Percentiles rank a stretch among this genome's conserved stretches.
phyloP scores from a whole-genome alignment of 2,113 vertebrate species.

The Mastomys coucha region DNA sequence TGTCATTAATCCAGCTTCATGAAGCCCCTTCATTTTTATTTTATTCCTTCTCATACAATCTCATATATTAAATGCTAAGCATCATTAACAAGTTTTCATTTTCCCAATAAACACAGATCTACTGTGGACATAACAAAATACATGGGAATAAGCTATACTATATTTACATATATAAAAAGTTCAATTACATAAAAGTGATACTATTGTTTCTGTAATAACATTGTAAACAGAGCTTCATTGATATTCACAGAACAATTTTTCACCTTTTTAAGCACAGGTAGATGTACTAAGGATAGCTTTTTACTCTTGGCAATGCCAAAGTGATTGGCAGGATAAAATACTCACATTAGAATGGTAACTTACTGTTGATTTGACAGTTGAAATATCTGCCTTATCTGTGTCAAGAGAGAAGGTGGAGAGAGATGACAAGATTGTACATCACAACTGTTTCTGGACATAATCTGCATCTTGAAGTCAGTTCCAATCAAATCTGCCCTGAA shows the following conservation, averaged over 20 bases:
- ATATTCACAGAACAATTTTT: conserved; percentile 2
- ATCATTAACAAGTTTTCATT: not conserved
- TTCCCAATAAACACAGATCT: conserved; percentile 3
- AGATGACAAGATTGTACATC: not conserved
- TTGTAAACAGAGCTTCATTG: not conserved
- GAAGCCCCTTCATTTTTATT: not conserved
- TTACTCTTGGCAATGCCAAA: not conserved
- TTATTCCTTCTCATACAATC: not conserved
- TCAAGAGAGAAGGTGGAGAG: not conserved
- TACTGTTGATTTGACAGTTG: conserved; percentile 54
- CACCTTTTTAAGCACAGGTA: not conserved
- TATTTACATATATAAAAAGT: conserved; percentile 23
- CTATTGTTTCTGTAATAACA: not conserved
- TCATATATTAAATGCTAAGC: not conserved
- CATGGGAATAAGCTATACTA: not conserved
- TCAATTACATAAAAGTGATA: not conserved
- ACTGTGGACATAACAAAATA: not conserved
- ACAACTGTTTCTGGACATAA: not conserved
- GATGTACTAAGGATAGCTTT: not conserved
- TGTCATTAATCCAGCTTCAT: not conserved
- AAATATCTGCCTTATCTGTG: conserved; percentile 23
- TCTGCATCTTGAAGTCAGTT: conserved; percentile 2
- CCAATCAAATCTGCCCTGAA: not conserved
- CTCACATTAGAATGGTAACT: conserved; percentile 34
- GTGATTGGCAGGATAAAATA: not conserved